These are phyloP conservation scores for Sarcophaga peregrina DNA, from an alignment of 1,140 invertebrate genomes.

Conservation along the genomic window DNA sequence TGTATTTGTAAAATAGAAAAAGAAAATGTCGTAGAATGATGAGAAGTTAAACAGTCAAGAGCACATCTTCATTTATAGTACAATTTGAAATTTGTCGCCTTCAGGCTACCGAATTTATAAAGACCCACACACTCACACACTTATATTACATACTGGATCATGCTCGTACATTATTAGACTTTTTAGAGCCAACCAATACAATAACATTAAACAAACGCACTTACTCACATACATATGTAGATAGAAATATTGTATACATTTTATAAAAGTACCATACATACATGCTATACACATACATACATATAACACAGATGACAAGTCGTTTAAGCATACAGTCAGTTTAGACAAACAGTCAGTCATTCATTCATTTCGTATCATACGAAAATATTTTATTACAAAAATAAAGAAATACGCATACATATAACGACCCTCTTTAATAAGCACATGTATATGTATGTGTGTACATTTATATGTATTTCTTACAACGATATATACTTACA, in stretches of 20 bases:
- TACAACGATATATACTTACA: neutral
- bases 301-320: neutral
- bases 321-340: neutral
- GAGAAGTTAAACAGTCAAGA: constrained; percentile 19
- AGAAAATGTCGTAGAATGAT: too few species aligned
- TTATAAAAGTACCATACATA: too few species aligned
- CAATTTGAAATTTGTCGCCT: constrained; percentile 30
- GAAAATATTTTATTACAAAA: neutral
- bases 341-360: neutral
- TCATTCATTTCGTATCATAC: neutral
- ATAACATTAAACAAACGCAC: constrained; percentile 10
- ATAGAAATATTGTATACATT: too few species aligned
- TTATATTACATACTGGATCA: neutral
- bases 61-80: constrained; percentile 16
- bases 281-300: neutral
- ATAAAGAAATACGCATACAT: too few species aligned
- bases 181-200: neutral
- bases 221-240: neutral
- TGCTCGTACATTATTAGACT: neutral
- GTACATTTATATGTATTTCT: neutral
- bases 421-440: too few species aligned
- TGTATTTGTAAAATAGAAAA: too few species aligned
- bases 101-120: constrained; percentile 11
- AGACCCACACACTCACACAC: neutral
- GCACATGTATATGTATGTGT: neutral